phyloP scores from a whole-genome alignment of 2,888 invertebrate species.

The Nomada ferruginata region DNA sequence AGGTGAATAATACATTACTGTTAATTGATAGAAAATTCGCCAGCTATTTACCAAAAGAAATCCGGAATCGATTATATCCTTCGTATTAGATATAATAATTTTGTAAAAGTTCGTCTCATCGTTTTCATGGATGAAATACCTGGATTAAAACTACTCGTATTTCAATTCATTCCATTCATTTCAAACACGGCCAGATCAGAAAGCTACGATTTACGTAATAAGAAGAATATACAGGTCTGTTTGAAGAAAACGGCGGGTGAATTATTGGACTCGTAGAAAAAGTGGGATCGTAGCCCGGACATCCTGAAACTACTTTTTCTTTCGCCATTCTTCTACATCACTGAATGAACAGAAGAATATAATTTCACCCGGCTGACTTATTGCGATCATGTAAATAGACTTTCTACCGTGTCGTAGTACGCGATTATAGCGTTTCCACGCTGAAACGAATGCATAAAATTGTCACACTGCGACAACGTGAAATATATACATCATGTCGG shows the following conservation, averaged over 20 bases:
- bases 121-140: conserved; percentile 16
- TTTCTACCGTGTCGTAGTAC: not conserved
- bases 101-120: not conserved
- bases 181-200: not conserved
- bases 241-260: conserved; percentile 17
- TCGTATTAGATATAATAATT: not conserved
- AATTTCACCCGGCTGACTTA: conserved; percentile 18
- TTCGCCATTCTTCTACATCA: conserved; percentile 6
- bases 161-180: not conserved
- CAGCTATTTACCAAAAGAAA: no score
- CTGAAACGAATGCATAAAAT: conserved; percentile 15
- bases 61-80: not conserved
- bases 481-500: not conserved
- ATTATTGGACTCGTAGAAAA: conserved; percentile 4
- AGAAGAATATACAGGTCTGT: conserved; percentile 13
- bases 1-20: no score
- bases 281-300: not conserved
- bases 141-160: conserved; percentile 1
- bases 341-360: not conserved
- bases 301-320: conserved; percentile 20
- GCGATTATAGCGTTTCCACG: not conserved
- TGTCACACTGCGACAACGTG: not conserved
- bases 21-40: no score
- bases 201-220: conserved; percentile 13
- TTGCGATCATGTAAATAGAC: conserved; percentile 9